Conservation (phyloP, 92 coral and sea anemone genomes). For the Scolanthus callimorphus region DNA sequence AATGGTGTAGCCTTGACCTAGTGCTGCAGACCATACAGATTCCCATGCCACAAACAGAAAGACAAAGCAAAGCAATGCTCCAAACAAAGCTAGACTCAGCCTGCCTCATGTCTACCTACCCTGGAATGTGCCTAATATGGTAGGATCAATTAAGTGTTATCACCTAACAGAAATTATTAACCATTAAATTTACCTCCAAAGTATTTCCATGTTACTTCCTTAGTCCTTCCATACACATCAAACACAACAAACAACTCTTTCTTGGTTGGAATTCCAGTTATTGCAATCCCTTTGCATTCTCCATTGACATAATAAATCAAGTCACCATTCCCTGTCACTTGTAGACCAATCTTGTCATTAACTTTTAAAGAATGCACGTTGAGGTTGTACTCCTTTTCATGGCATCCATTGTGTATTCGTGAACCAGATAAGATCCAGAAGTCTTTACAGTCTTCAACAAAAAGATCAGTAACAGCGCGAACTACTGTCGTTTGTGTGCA, state of each 20-base stretch:
- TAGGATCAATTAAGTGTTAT: too few species aligned
- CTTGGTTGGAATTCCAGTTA: conserved; percentile 72
- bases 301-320: conserved; percentile 83
- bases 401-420: conserved; percentile 85
- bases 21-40: too few species aligned
- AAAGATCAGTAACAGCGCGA: conserved; percentile 92
- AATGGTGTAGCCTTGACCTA: too few species aligned
- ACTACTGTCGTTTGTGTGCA: conserved; percentile 72
- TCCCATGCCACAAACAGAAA: too few species aligned
- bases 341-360: conserved; percentile 80
- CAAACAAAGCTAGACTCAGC: too few species aligned
- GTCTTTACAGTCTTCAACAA: conserved; percentile 73
- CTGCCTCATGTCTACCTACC: too few species aligned
- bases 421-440: conserved; percentile 96
- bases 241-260: conserved; percentile 81
- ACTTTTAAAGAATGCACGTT: conserved; percentile 84
- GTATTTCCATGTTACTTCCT: conserved; percentile 84
- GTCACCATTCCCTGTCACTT: conserved; percentile 73
- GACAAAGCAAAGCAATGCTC: too few species aligned
- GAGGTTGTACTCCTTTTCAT: conserved; percentile 82
- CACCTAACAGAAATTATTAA: too few species aligned
- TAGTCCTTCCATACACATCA: conserved; percentile 98
- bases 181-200: conserved; percentile 99
- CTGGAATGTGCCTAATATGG: too few species aligned
- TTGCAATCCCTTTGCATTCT: conserved; percentile 76